Evolutionary conservation across 2,888 invertebrate genomes (phyloP).

Genomic region (Lasioglossum lativentre): DNA sequence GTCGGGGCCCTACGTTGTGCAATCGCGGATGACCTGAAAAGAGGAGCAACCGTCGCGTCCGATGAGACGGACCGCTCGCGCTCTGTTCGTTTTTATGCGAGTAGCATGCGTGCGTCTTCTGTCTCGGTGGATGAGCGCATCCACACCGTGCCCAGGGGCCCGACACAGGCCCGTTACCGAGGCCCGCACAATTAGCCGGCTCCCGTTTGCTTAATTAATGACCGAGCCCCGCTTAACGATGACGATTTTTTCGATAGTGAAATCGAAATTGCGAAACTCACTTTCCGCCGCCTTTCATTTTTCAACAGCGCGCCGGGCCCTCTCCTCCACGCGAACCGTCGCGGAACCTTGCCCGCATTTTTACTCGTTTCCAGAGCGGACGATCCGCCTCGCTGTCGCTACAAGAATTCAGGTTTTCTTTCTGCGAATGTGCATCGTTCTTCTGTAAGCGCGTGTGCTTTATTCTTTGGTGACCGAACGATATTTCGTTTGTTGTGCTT

Average conservation of each 20-base stretch:
- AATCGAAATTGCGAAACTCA: constrained; percentile 66
- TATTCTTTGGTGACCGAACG: too few relatives aligned
- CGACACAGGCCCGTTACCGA: constrained; percentile 41
- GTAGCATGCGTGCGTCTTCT: constrained; percentile 44
- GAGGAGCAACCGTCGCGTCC: constrained; percentile 36
- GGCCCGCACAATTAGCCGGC: constrained; percentile 59
- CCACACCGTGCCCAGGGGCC: background rate
- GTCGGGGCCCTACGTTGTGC: constrained; percentile 48
- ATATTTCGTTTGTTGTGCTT: background rate
- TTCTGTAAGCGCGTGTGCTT: background rate
- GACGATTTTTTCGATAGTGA: constrained; percentile 66
- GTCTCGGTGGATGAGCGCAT: background rate
- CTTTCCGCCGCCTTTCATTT: constrained; percentile 37
- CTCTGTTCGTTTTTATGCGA: constrained; percentile 63
- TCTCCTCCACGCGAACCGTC: background rate
- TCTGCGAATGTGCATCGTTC: background rate
- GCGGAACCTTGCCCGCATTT: constrained; percentile 30
- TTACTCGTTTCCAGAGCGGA: background rate
- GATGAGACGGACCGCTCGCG: constrained; percentile 62
- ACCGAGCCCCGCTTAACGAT: constrained; percentile 54
- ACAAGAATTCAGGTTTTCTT: background rate
- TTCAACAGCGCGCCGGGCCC: background rate
- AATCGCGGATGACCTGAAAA: constrained; percentile 68
- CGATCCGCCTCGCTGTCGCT: background rate
- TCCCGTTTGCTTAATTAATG: constrained; percentile 69